phyloP scores from a whole-genome alignment of 2,113 vertebrate species.

The Malaclemys terrapin region DNA sequence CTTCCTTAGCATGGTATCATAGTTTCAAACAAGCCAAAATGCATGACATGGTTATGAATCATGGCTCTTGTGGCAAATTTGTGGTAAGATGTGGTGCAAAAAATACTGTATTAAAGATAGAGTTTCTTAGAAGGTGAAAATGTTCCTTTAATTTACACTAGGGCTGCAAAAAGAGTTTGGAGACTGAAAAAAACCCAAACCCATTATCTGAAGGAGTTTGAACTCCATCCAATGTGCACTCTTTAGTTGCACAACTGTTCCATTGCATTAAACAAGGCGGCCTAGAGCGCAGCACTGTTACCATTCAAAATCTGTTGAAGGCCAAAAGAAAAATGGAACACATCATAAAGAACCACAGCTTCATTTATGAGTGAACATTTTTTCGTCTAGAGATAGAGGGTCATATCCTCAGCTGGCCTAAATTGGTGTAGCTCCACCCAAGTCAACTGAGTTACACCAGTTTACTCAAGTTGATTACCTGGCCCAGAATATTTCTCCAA shows the following conservation, averaged over 20 bases:
- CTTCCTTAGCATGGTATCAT: constrained; percentile 57
- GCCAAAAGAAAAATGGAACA: background rate
- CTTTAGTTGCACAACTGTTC: constrained; percentile 39
- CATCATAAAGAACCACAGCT: background rate
- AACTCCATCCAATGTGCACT: background rate
- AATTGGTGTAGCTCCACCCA: background rate
- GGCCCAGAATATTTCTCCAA: constrained; percentile 19
- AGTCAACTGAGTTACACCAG: background rate
- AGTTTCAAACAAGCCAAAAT: constrained; percentile 49
- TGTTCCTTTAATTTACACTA: constrained; percentile 36
- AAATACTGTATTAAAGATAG: constrained; percentile 8
- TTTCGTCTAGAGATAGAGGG: constrained; percentile 6
- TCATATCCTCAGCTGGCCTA: constrained; percentile 39
- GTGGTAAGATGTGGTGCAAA: constrained; percentile 53
- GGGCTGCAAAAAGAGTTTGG: constrained; percentile 35
- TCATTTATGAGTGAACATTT: constrained; percentile 39
- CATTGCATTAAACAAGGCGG: background rate
- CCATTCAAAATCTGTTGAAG: constrained; percentile 17
- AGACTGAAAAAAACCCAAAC: background rate
- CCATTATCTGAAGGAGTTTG: constrained; percentile 32
- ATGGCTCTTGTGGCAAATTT: constrained; percentile 68
- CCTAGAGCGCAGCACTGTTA: constrained; percentile 1
- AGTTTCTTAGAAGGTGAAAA: constrained; percentile 60
- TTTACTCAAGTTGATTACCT: constrained; percentile 33
- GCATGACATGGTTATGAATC: constrained; percentile 60